Evolutionary conservation across 1,140 invertebrate species (phyloP).

Genomic region (Drosophila simulans): DNA sequence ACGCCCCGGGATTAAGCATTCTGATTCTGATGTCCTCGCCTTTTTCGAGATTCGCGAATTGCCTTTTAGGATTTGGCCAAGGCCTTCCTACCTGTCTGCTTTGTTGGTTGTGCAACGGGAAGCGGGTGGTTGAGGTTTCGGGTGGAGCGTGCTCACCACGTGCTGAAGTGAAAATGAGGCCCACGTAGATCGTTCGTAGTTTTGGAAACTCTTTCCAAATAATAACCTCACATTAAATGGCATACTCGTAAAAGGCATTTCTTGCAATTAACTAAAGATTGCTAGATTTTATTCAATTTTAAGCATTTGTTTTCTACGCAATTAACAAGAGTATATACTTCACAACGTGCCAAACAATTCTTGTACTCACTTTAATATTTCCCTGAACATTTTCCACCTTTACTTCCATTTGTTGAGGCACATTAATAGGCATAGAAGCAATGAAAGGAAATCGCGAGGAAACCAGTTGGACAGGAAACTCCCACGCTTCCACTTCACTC

Average conservation of each 20-base stretch:
- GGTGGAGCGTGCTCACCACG: neutral
- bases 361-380: neutral
- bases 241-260: no score
- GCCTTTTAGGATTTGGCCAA: conserved; percentile 6
- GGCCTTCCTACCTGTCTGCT: conserved; percentile 43
- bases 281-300: no score
- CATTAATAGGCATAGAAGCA: conserved; percentile 18
- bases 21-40: conserved; percentile 35
- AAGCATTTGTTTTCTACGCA: neutral
- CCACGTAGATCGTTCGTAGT: no score
- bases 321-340: neutral
- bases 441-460: conserved; percentile 14
- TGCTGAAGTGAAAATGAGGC: neutral
- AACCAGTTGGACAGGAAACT: conserved; percentile 57
- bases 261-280: neutral
- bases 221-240: no score
- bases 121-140: conserved; percentile 10
- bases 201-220: no score
- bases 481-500: conserved; percentile 60
- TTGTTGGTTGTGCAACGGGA: conserved; percentile 31
- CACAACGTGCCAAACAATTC: neutral
- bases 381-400: neutral
- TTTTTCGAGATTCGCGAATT: conserved; percentile 50
- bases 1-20: conserved; percentile 48
- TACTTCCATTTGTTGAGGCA: neutral